Conservation (phyloP, 2,888 invertebrate genomes). For the Andrena praecox region DNA sequence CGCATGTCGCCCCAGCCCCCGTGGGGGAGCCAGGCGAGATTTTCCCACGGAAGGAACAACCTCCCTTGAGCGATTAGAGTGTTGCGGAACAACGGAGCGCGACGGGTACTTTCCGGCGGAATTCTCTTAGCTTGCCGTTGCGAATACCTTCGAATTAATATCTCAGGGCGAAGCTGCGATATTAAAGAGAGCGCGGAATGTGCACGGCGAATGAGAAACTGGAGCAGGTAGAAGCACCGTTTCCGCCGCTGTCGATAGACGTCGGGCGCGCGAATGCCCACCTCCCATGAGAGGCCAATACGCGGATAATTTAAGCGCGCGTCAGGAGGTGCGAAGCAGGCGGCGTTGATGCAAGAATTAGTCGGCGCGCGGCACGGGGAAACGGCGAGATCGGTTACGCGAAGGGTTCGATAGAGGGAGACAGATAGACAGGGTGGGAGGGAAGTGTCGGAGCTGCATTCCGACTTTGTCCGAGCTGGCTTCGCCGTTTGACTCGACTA, state of each 20-base stretch:
- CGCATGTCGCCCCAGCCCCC: background rate
- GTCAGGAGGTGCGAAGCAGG: conserved; percentile 26
- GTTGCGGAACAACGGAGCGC: background rate
- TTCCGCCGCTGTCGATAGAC: background rate
- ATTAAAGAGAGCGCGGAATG: background rate
- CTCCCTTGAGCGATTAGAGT: conserved; percentile 1
- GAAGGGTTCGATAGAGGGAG: background rate
- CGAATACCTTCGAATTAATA: too few relatives aligned
- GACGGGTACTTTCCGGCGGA: too few relatives aligned
- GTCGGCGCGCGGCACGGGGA: conserved; percentile 15
- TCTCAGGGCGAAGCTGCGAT: too few relatives aligned
- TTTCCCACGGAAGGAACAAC: conserved; percentile 16
- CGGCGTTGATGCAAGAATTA: conserved; percentile 9
- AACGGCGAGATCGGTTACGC: conserved; percentile 10
- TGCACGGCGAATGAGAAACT: too few relatives aligned
- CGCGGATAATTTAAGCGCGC: background rate
- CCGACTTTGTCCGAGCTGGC: conserved; percentile 47
- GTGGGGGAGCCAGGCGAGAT: background rate
- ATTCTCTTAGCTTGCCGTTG: too few relatives aligned
- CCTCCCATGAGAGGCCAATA: background rate
- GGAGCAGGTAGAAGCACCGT: background rate
- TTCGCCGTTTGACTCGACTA: conserved; percentile 25
- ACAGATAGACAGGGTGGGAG: conserved; percentile 8
- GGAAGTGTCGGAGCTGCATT: conserved; percentile 53
- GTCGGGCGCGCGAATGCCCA: conserved; percentile 8